phyloP scores from a whole-genome alignment of 2,113 vertebrate genomes.

The Ceuthmochares aereus region DNA sequence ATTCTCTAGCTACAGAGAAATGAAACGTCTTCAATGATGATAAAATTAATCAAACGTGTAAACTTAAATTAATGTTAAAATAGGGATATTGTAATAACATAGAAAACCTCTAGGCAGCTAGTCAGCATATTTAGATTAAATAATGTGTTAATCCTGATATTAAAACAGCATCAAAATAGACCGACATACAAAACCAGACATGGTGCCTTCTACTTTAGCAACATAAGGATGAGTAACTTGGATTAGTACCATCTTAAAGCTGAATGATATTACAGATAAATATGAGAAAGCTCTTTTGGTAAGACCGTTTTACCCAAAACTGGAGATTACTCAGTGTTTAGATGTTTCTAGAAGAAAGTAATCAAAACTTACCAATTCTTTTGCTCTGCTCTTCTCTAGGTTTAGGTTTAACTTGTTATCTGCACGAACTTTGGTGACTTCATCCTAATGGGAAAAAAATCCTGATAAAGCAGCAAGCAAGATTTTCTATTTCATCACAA shows the following conservation, averaged over 20 bases:
- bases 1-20: neutral
- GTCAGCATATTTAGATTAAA: neutral
- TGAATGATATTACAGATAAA: neutral
- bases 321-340: neutral
- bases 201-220: neutral
- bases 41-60: neutral
- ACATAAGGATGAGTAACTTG: neutral
- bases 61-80: neutral
- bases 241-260: neutral
- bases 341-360: neutral
- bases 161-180: neutral
- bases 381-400: constrained; percentile 90
- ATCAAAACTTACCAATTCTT: constrained; percentile 88
- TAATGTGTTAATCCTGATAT: neutral
- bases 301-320: neutral
- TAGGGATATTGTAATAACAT: neutral
- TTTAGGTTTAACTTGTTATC: constrained; percentile 89
- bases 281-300: neutral
- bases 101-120: neutral
- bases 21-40: neutral
- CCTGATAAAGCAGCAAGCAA: neutral
- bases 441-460: constrained; percentile 81
- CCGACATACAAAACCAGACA: neutral
- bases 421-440: constrained; percentile 88
- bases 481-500: neutral